phyloP scores from a whole-genome alignment of 2,888 invertebrate genomes.

The Polydrusus cervinus region DNA sequence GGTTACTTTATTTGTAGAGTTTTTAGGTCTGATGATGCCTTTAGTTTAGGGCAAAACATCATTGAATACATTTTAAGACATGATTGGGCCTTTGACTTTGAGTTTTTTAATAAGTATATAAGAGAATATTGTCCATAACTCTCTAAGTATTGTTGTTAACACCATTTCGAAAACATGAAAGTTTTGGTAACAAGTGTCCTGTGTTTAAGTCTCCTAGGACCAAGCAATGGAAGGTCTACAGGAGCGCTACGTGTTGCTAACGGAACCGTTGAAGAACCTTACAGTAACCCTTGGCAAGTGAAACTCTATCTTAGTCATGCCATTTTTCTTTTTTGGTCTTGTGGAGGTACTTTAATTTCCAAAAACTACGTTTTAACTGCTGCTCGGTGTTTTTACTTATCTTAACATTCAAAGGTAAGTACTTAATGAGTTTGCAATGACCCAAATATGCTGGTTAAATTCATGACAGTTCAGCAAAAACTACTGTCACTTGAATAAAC shows the following conservation, averaged over 20 bases:
- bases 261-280: slow-evolving; percentile 13
- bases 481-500: slow-evolving; percentile 3
- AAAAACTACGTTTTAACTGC: slow-evolving; percentile 34
- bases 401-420: slow-evolving; percentile 2
- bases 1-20: too few relatives aligned
- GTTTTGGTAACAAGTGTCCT: not conserved
- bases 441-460: too few relatives aligned
- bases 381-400: slow-evolving; percentile 20
- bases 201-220: not conserved
- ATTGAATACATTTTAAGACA: too few relatives aligned
- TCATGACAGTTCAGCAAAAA: too few relatives aligned
- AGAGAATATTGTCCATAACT: too few relatives aligned
- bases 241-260: slow-evolving; percentile 19
- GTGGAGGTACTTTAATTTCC: slow-evolving; percentile 31
- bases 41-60: too few relatives aligned
- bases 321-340: slow-evolving; percentile 3
- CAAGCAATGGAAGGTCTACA: not conserved
- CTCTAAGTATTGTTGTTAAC: not conserved
- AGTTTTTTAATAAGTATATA: too few relatives aligned
- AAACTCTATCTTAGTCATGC: slow-evolving; percentile 18
- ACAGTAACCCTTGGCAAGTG: slow-evolving; percentile 20
- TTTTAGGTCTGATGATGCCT: too few relatives aligned
- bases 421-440: not conserved
- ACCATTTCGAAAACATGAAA: slow-evolving; percentile 5
- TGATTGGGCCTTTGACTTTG: too few relatives aligned